Evolutionary conservation across 1,140 invertebrate species (phyloP).

Genomic region (Drosophila sp.): DNA sequence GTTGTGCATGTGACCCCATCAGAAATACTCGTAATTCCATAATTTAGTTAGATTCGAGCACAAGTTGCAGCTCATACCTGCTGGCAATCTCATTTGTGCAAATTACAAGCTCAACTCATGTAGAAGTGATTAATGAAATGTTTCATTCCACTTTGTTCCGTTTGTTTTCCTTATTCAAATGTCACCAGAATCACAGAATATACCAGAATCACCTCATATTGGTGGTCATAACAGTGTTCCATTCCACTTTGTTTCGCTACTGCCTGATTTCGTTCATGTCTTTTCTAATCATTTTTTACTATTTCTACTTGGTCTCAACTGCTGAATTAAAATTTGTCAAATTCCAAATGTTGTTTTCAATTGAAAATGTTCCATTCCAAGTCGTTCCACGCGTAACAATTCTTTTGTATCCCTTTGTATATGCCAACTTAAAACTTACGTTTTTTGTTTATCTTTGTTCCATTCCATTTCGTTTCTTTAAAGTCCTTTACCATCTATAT

Average conservation of each 20-base stretch:
- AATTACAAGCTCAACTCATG: neutral
- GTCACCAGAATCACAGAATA: neutral
- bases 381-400: neutral
- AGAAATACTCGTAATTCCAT: conserved; percentile 24
- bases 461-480: no score
- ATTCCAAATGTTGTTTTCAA: no score
- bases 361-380: conserved; percentile 6
- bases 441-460: no score
- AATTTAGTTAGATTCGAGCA: conserved; percentile 27
- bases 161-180: neutral
- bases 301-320: no score
- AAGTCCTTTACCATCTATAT: no score
- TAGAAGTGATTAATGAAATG: neutral
- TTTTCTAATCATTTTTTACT: no score
- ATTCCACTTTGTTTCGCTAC: conserved; percentile 11
- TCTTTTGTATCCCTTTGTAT: no score
- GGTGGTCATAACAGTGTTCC: neutral
- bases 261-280: no score
- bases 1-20: conserved; percentile 27
- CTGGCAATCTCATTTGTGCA: neutral
- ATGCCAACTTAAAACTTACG: no score
- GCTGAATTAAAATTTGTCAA: no score
- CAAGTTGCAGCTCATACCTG: conserved; percentile 13
- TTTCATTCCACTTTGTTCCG: conserved; percentile 13
- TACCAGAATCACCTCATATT: neutral